Base-by-base conservation (phyloP, 2,888 invertebrate genomes). In the Disparrhopalites patrizii region DNA sequence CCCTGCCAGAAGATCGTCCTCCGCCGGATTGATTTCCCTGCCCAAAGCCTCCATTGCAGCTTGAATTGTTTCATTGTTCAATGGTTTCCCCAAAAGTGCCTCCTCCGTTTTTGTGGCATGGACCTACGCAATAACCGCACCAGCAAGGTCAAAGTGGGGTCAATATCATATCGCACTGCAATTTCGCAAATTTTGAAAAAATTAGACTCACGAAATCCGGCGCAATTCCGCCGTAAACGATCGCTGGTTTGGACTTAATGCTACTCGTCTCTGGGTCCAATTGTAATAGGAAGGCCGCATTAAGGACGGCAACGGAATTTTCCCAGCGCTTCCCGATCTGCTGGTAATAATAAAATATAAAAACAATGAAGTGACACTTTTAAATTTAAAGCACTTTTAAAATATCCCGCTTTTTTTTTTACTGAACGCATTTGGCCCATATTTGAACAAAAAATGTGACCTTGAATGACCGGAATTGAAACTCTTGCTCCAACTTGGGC, bases 251-350 rank as follows among this genome's bases (percentile, higher is more conserved):
- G 1, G 73, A 72, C 18, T 71, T 70, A 1, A 88, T 81, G 31
- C 80, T 80, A 83, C 68, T 82, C 77, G 67, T 81, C 71, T 55
- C 82, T 78, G 43, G 67, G 66, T 80, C 79, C 23, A 88, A 77
- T 77, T 85, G 83, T 58, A 88, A 82, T 2, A 86, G 79, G 74
- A 90, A 88, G 1, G 85, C 90, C 13, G 88, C 88, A 76, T 90
- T 90, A 0, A 91, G 86, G 66, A 87, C 85, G 0, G 90, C 89
- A 75, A 89, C 89, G 0, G 90, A 86, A 76, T 89, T 89, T 79
- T 88, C 88, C 0, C 87, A 85, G 68, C 89, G 81, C n/a, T n/a
- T n/a, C n/a, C n/a, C n/a, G n/a, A n/a, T n/a, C n/a, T n/a, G n/a
- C n/a, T n/a, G n/a, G n/a, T n/a, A n/a, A n/a, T n/a, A 87, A 80